Base-by-base conservation (phyloP, 2,888 invertebrate species). In the Cheilosia variabilis region DNA sequence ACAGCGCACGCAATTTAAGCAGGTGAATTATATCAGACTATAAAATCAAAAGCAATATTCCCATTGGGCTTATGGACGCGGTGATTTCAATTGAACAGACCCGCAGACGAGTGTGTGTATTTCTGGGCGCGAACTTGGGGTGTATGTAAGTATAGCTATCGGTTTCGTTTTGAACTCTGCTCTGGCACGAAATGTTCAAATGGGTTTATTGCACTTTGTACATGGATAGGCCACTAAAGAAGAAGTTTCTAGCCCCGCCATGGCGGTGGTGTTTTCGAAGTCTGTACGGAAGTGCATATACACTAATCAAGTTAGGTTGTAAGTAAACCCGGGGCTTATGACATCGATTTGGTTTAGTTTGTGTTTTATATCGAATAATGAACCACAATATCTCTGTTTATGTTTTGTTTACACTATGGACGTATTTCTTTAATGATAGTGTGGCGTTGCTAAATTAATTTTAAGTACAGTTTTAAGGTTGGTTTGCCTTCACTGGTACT, bases 131-230 rank as follows among this genome's bases (percentile, higher is more conserved):
- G 43, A n/a, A 24, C 15, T 15, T 9, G 22, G 52, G 57, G 17
- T 62, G 79, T 37, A 58, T 60, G 58, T 43, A 58, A 15, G 31
- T 22, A 50, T 31, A 50, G 53, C 27, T 80, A 68, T 68, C 27
- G 19, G 62, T 17, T 66, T 73, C 55, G 45, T 63, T 66, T 68
- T 66, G 13, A 73, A 68, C 53, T 47, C 68, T 47, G 22, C 34
- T 60, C 10, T 24, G 41, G 52, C 60, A 66, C 60, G 72, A 65
- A 43, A 53, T 55, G 65, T 65, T 58, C n/a, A 45, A 43, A 72
- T n/a, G 58, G 60, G 79, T 66, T 80, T 75, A 75, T 55, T 80
- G 80, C 73, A 63, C 80, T 80, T 41, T 45, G 63, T 17, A 58
- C 34, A 19, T 58, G 41, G 17, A 19, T 24, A 2, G 4, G 10